phyloP scores from a whole-genome alignment of 2,888 invertebrate genomes.

The Cylindroiulus punctatus region DNA sequence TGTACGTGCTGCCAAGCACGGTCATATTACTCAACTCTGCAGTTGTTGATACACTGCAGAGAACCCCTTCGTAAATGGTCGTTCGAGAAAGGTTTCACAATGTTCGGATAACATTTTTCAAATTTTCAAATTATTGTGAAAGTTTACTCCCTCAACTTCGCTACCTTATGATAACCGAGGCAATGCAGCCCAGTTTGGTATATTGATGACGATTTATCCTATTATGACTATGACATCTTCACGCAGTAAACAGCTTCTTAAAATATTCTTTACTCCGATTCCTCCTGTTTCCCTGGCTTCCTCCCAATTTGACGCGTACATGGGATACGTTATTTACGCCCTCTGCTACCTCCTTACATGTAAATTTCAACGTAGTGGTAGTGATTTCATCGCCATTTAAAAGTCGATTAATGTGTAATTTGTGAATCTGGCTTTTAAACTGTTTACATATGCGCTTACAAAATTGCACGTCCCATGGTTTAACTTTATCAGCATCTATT shows the following conservation, averaged over 20 bases:
- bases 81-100: too few relatives aligned
- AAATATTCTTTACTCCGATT: background rate
- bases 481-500: too few relatives aligned
- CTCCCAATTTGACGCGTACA: background rate
- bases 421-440: background rate
- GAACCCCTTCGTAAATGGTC: too few relatives aligned
- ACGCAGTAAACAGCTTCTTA: background rate
- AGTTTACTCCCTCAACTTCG: too few relatives aligned
- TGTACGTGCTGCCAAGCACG: too few relatives aligned
- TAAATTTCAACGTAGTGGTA: background rate
- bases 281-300: constrained; percentile 9
- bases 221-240: background rate
- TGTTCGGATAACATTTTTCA: too few relatives aligned
- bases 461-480: too few relatives aligned
- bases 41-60: too few relatives aligned
- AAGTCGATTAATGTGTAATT: background rate
- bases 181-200: background rate
- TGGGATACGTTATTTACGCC: background rate
- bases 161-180: too few relatives aligned
- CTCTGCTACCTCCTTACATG: too few relatives aligned
- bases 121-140: too few relatives aligned
- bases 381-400: background rate
- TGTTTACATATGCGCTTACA: background rate
- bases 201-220: background rate
- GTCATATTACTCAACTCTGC: too few relatives aligned